These are phyloP conservation scores for Calliphora vicina DNA, from an alignment of 1,140 invertebrate species.

Conservation along the genomic window DNA sequence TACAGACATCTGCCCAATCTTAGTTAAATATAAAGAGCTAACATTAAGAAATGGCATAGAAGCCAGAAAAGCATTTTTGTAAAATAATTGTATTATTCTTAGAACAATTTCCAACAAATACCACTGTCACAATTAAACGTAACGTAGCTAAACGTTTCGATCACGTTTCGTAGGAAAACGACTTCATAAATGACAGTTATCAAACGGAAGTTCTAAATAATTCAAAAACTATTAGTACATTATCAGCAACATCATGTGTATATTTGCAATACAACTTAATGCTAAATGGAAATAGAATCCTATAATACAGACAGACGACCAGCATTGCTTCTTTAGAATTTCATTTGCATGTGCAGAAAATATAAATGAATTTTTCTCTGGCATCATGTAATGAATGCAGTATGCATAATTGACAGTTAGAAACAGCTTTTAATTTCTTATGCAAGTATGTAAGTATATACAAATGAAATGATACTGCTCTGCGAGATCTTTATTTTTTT, in stretches of 20 bases:
- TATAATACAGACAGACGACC: not conserved
- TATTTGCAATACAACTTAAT: not conserved
- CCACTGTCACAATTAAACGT: no score
- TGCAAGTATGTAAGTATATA: no score
- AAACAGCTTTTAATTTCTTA: not conserved
- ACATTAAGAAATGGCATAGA: no score
- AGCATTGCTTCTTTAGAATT: not conserved
- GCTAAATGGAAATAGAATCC: not conserved
- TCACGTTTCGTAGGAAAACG: not conserved
- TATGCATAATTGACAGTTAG: not conserved
- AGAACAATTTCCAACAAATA: no score
- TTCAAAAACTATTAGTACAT: not conserved
- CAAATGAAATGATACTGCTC: not conserved
- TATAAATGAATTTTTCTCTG: not conserved
- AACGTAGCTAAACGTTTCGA: not conserved
- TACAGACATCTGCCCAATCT: no score
- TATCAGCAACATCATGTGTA: not conserved
- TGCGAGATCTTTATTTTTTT: not conserved
- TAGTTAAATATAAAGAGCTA: no score
- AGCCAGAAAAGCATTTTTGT: no score
- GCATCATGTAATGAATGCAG: not conserved
- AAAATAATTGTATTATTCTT: no score
- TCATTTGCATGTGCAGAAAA: not conserved
- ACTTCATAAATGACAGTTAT: not conserved
- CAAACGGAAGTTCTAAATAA: slow-evolving; percentile 1